These are phyloP conservation scores for Vanacampus margaritifer DNA, from an alignment of 2,113 vertebrate genomes.

Conservation along the genomic window DNA sequence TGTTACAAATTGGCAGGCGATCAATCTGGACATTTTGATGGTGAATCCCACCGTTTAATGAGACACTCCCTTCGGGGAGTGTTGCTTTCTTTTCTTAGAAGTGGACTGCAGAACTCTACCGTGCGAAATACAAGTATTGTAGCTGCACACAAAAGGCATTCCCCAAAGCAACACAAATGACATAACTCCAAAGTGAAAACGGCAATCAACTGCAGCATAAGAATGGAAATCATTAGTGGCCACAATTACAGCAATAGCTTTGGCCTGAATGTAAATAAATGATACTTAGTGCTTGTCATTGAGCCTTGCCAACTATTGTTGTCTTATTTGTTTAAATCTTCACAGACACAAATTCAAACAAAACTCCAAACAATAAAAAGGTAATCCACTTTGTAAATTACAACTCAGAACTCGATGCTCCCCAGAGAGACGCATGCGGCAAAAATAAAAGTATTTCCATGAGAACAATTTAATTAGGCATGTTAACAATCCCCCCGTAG, in stretches of 20 bases:
- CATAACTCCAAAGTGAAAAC: background rate
- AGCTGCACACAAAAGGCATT: conserved; percentile 8
- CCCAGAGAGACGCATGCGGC: conserved; percentile 9
- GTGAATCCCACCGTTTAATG: conserved; percentile 44
- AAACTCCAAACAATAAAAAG: conserved; percentile 32
- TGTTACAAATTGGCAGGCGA: conserved; percentile 54
- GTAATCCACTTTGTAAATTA: conserved; percentile 40
- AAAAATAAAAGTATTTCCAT: conserved; percentile 21
- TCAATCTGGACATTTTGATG: conserved; percentile 47
- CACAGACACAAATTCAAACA: background rate
- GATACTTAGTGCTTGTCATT: conserved; percentile 44
- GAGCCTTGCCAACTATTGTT: conserved; percentile 18
- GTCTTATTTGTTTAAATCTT: background rate
- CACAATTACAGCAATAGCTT: conserved; percentile 20
- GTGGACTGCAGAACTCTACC: conserved; percentile 5
- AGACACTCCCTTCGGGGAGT: conserved; percentile 30
- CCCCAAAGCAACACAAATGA: conserved; percentile 1
- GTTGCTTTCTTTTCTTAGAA: conserved; percentile 13
- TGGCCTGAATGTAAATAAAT: conserved; percentile 31
- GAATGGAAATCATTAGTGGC: conserved; percentile 43
- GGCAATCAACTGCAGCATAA: background rate
- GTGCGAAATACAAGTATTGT: background rate
- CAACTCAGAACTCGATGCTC: conserved; percentile 41
- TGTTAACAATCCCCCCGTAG: background rate
- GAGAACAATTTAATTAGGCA: background rate